These are phyloP conservation scores for Tiphia femorata DNA, from an alignment of 2,888 invertebrate genomes.

Conservation along the genomic window DNA sequence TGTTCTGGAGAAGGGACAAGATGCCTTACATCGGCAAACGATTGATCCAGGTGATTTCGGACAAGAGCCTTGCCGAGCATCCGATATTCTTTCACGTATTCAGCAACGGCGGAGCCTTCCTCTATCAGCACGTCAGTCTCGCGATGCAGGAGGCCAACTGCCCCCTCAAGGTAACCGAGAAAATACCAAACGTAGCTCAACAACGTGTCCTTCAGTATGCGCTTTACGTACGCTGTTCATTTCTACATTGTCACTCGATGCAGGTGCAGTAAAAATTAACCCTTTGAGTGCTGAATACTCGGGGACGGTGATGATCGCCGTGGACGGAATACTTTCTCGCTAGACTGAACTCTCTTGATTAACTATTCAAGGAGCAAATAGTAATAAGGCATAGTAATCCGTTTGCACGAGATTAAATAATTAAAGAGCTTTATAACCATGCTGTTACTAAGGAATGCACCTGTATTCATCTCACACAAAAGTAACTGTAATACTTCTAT, in stretches of 20 bases:
- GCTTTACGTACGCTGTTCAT: not conserved
- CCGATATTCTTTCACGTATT: slow-evolving; percentile 82
- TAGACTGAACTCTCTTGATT: too few species aligned
- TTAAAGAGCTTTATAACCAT: too few species aligned
- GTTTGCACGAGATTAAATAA: too few species aligned
- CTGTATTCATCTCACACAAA: too few species aligned
- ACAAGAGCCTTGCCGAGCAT: slow-evolving; percentile 78
- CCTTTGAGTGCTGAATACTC: too few species aligned
- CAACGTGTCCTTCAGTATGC: not conserved
- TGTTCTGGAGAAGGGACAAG: slow-evolving; percentile 76
- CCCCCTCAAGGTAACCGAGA: slow-evolving; percentile 69
- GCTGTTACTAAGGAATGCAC: too few species aligned
- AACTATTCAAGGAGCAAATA: too few species aligned
- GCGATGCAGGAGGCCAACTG: slow-evolving; percentile 72
- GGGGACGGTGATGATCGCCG: too few species aligned
- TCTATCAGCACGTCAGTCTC: slow-evolving; percentile 78
- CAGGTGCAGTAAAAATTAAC: too few species aligned
- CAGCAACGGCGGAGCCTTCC: slow-evolving; percentile 82
- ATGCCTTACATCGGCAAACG: slow-evolving; percentile 76
- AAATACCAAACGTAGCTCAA: not conserved
- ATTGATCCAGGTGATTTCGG: slow-evolving; percentile 75
- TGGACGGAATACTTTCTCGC: too few species aligned
- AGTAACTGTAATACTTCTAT: too few species aligned
- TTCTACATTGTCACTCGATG: not conserved
- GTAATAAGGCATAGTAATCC: too few species aligned